Conservation (phyloP, 1,140 invertebrate species). For the Drosophila nasuta region DNA sequence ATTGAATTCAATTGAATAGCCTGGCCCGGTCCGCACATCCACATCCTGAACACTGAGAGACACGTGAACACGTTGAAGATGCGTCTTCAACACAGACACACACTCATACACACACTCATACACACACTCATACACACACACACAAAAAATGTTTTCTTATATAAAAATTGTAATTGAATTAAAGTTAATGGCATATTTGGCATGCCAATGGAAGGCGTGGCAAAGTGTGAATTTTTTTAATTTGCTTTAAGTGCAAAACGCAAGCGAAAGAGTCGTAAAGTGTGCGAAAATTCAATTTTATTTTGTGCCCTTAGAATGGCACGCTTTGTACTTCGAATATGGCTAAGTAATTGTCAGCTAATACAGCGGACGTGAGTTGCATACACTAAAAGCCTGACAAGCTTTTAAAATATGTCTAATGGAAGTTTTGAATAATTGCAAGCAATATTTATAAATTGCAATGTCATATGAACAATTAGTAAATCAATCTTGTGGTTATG, state of each 20-base stretch:
- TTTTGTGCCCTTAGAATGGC: constrained; percentile 32
- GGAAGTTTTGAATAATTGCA: neutral
- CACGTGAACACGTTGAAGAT: constrained; percentile 9
- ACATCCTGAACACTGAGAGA: constrained; percentile 5
- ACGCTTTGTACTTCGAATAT: constrained; percentile 34
- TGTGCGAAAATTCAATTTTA: constrained; percentile 70
- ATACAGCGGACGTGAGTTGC: constrained; percentile 33
- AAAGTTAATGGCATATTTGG: constrained; percentile 81
- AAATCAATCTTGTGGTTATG: neutral
- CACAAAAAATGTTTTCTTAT: constrained; percentile 29
- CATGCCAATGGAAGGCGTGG: constrained; percentile 44
- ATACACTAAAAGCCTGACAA: constrained; percentile 5
- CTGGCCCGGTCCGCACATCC: neutral
- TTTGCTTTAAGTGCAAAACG: constrained; percentile 66
- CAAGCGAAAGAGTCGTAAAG: constrained; percentile 60
- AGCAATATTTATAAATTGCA: neutral
- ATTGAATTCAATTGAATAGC: constrained; percentile 76
- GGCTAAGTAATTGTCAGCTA: constrained; percentile 57
- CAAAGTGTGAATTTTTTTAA: constrained; percentile 67
- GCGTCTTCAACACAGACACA: constrained; percentile 31
- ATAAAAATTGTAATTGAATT: constrained; percentile 82
- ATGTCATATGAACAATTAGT: neutral
- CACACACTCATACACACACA: no score
- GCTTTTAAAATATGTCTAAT: neutral
- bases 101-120: no score